Conservation (phyloP, 2,888 invertebrate species). For the Cantharis rufa region DNA sequence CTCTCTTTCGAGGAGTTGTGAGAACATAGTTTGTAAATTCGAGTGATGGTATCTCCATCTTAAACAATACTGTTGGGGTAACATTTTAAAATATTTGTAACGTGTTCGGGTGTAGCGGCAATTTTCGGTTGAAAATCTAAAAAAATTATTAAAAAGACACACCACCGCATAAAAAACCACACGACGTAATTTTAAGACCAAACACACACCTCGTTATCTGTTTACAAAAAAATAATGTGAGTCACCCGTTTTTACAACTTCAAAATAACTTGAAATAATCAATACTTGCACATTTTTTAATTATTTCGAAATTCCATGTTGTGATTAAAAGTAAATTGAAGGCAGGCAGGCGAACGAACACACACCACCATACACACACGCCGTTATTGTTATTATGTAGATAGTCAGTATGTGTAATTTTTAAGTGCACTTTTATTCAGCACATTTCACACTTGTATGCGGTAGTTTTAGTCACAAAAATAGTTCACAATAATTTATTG, state of each 20-base stretch:
- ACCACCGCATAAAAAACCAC: slow-evolving; percentile 24
- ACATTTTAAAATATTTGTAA: slow-evolving; percentile 61
- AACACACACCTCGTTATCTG: slow-evolving; percentile 29
- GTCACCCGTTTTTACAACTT: slow-evolving; percentile 48
- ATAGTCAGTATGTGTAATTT: not conserved
- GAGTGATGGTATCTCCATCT: slow-evolving; percentile 93
- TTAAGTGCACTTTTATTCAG: slow-evolving; percentile 19
- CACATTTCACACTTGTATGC: slow-evolving; percentile 20
- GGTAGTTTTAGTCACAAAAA: slow-evolving; percentile 11
- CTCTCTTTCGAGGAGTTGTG: slow-evolving; percentile 82
- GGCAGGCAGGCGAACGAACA: slow-evolving; percentile 27
- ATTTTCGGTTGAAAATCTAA: slow-evolving; percentile 22
- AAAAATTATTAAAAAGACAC: slow-evolving; percentile 17
- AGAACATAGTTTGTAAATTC: slow-evolving; percentile 88
- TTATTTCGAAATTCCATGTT: slow-evolving; percentile 44
- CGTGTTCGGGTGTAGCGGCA: slow-evolving; percentile 20
- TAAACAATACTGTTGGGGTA: slow-evolving; percentile 88
- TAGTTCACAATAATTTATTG: slow-evolving; percentile 34
- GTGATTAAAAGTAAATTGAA: slow-evolving; percentile 39
- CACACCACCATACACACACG: slow-evolving; percentile 5
- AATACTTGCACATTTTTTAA: slow-evolving; percentile 45
- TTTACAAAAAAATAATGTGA: slow-evolving; percentile 41
- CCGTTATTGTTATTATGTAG: not conserved
- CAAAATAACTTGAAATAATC: slow-evolving; percentile 53
- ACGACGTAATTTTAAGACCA: slow-evolving; percentile 19